Conservation (phyloP, 2,888 invertebrate genomes). For the Stegophylla sp. region DNA sequence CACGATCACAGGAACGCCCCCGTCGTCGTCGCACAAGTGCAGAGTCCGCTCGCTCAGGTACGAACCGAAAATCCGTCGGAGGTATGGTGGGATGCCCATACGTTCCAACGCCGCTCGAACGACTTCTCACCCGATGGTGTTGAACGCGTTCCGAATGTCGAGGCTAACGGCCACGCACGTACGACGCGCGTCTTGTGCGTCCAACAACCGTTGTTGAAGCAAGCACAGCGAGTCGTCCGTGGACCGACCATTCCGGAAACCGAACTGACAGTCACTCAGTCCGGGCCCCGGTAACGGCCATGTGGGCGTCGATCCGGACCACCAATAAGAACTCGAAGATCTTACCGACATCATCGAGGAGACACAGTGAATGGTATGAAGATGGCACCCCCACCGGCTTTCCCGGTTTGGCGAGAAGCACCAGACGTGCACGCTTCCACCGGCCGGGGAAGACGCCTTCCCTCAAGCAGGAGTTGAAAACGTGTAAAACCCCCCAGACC, state of each 20-base stretch:
- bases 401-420: neutral
- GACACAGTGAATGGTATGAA: constrained; percentile 6
- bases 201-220: neutral
- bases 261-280: too few species aligned
- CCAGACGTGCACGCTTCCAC: neutral
- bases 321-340: neutral
- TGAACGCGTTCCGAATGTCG: too few species aligned
- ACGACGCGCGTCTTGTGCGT: neutral
- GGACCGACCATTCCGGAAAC: too few species aligned
- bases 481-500: neutral
- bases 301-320: neutral
- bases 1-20: too few species aligned
- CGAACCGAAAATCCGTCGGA: too few species aligned
- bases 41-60: too few species aligned
- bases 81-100: too few species aligned
- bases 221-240: too few species aligned
- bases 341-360: constrained; percentile 9
- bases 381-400: constrained; percentile 15
- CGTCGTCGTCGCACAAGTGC: too few species aligned
- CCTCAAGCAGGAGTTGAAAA: neutral
- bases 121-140: too few species aligned
- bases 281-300: too few species aligned
- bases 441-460: constrained; percentile 15
- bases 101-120: too few species aligned
- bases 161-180: neutral